Base-by-base conservation (phyloP, 1,140 invertebrate species). In the Holcopasites calliopsidis region DNA sequence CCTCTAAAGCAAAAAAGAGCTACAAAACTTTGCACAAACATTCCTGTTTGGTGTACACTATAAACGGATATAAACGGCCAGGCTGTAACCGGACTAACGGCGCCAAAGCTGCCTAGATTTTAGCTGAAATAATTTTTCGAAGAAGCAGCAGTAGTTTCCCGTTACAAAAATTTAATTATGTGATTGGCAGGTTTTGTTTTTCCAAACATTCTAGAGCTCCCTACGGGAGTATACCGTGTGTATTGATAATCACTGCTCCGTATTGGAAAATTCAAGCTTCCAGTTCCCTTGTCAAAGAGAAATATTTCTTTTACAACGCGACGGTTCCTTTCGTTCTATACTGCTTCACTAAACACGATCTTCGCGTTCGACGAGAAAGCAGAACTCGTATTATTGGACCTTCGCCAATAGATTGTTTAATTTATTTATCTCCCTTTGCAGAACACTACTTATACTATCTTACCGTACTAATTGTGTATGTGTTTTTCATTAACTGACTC, bases 341-440 rank as follows among this genome's bases (percentile, higher is more conserved):
- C 11, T 58, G 38, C 18, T 23, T 33, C 21, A 5, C 38, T 10
- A 44, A 21, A 42, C 38, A 40, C 35, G n/a, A 69, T 38, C 28
- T 28, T 3, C 65, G 21, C 7, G 18, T 13, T 1, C 16, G 18
- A 55, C 42, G 33, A 58, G 16, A 50, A 62, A 62, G 44, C 10
- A 50, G 49, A 28, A 21, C 16, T n/a, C 1, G 44, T 50, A 21
- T 75, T 52, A 69, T 58, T 58, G 72, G 42, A 28, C 28, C 55
- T n/a, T 21, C 40, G 70, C 79, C 72, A 77, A 47, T 75, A 75
- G 62, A 61, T 80, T 38, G 42, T 72, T 83, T 44, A 42, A 50
- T 66, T 54, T 79, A 66, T 79, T 83, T 78, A 47, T 42, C 70
- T 35, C 50, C 49, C 42, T 76, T 54, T 58, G 61, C 10, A n/a